These are phyloP conservation scores for Malaclemys terrapin DNA, from an alignment of 2,113 vertebrate genomes.

Conservation along the genomic window DNA sequence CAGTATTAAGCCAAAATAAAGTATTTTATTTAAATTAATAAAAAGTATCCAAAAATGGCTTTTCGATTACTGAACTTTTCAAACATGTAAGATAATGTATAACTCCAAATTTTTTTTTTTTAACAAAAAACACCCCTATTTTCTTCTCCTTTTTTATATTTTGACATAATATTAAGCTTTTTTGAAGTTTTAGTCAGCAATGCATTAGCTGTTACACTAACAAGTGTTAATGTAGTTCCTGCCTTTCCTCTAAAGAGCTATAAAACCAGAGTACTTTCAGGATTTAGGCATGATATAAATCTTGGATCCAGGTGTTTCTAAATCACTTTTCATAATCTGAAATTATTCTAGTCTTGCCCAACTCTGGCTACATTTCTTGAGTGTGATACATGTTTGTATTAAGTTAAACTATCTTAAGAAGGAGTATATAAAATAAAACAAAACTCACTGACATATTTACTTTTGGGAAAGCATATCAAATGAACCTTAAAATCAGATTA, in stretches of 20 bases:
- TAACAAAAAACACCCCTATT: not conserved
- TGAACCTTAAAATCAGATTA: slow-evolving; percentile 76
- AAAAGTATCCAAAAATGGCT: not conserved
- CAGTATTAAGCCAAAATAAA: not conserved
- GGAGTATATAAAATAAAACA: slow-evolving; percentile 73
- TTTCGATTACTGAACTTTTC: not conserved
- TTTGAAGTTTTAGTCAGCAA: slow-evolving; percentile 73
- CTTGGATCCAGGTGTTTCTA: slow-evolving; percentile 83
- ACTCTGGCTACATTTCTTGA: slow-evolving; percentile 64
- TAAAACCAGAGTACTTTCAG: slow-evolving; percentile 80
- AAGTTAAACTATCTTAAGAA: slow-evolving; percentile 63
- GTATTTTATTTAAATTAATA: not conserved
- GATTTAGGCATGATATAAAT: slow-evolving; percentile 80
- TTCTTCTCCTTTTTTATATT: slow-evolving; percentile 9
- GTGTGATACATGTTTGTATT: slow-evolving; percentile 56
- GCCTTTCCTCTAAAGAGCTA: slow-evolving; percentile 79
- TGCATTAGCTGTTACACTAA: slow-evolving; percentile 78
- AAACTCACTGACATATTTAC: slow-evolving; percentile 77
- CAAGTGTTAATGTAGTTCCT: slow-evolving; percentile 83
- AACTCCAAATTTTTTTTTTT: not conserved
- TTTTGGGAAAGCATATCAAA: slow-evolving; percentile 67
- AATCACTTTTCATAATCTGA: slow-evolving; percentile 75
- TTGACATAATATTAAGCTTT: slow-evolving; percentile 59
- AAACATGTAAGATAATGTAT: not conserved
- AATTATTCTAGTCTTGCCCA: slow-evolving; percentile 66